Conservation (phyloP, 2,888 invertebrate genomes). For the Harpalus rufipes region DNA sequence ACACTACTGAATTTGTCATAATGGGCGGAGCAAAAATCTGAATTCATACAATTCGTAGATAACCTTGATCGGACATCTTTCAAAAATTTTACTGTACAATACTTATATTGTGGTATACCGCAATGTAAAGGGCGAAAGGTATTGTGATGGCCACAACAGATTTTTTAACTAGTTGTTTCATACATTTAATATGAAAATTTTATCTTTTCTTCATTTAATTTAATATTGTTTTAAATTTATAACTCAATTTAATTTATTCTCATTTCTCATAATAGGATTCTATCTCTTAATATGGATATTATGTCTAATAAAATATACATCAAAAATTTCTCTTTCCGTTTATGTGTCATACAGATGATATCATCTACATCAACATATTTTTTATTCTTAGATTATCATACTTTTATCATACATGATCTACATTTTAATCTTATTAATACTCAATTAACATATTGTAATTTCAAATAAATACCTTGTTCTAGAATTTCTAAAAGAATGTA, state of each 20-base stretch:
- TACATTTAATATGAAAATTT: too few species aligned
- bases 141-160: too few species aligned
- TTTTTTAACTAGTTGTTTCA: too few species aligned
- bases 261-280: neutral
- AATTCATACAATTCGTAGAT: too few species aligned
- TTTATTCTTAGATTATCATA: neutral
- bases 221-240: neutral
- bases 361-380: neutral
- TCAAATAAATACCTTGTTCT: neutral
- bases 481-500: conserved; percentile 10
- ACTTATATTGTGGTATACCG: too few species aligned
- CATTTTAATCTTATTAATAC: neutral
- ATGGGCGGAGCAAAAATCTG: too few species aligned
- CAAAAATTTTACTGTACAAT: too few species aligned
- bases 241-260: neutral
- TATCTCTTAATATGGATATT: neutral
- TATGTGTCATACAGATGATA: neutral
- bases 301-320: neutral
- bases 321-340: neutral
- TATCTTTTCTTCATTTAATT: too few species aligned
- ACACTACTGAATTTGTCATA: too few species aligned
- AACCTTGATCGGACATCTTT: too few species aligned
- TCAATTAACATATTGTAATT: neutral
- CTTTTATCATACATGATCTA: neutral
- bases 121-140: too few species aligned